Base-by-base conservation (phyloP, 2,113 vertebrate species). In the Antidorcas marsupialis region DNA sequence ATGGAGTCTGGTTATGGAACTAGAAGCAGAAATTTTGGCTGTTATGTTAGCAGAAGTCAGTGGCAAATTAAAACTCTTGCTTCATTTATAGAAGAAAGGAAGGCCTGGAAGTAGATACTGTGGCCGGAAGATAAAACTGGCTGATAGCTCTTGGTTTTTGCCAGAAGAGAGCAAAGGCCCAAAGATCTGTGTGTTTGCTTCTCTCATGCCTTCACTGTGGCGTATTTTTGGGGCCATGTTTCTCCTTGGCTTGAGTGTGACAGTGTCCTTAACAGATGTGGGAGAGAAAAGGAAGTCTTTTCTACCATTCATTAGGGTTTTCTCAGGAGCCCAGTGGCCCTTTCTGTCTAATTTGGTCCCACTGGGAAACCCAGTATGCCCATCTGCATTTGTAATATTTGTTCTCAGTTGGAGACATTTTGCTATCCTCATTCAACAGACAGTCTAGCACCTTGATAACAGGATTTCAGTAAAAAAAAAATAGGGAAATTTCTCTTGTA, bases 1-100 rank as follows among this genome's bases (percentile, higher is more conserved):
- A 8, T 50, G 30, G 86, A 95, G 39, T 94, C 76, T 76, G 62
- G 83, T 94, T 97, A 90, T 30, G 88, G 27, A 96, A 92, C 55
- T 16, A 91, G 30, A 60, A 50, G 74, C 87, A 84, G 85, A 64
- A 97, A 86, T n/a, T 25, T 33, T 60, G 67, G 81, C 19, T 57
- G n/a, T 39, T 92, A 64, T 11, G 88, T 78, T 53, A 62, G 52
- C 39, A 84, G 85, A 36, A 60, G 30, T 79, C 27, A 78, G 43
- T 30, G 43, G 33, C 28, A 79, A 92, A 79, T 94, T 62, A 23
- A 90, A 96, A 71, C 52, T 25, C 67, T 15, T 62, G 27, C 53
- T 88, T 95, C 55, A 33, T 8, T 25, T 85, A 36, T 9, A 88
- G 76, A 86, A 52, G 59, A 92, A 62, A 90, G 36, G 45, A 52